Conservation (phyloP, 1,140 invertebrate species). For the Andricus grossulariae region DNA sequence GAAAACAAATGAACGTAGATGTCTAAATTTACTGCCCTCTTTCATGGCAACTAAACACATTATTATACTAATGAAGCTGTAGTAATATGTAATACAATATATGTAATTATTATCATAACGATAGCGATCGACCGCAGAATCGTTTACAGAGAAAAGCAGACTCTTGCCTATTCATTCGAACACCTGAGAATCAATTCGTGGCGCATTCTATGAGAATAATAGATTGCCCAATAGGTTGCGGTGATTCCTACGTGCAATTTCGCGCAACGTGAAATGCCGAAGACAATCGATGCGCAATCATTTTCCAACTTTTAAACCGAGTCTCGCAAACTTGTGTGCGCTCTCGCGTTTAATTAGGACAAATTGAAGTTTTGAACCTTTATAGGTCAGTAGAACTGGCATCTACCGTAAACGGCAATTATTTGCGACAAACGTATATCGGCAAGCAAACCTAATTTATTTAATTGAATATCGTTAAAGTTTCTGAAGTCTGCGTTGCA, state of each 20-base stretch:
- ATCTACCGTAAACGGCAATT: background rate
- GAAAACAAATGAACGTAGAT: too few relatives aligned
- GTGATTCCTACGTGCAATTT: conserved; percentile 27
- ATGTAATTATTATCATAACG: conserved; percentile 13
- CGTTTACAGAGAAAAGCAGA: conserved; percentile 1
- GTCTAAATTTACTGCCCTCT: background rate
- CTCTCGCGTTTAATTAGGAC: conserved; percentile 13
- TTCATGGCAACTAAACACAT: background rate
- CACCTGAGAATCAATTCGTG: conserved; percentile 23
- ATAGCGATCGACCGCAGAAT: conserved; percentile 22
- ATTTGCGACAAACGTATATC: background rate
- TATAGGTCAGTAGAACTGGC: conserved; percentile 1
- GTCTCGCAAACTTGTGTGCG: background rate
- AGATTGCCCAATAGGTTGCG: conserved; percentile 24
- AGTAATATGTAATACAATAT: conserved; percentile 6
- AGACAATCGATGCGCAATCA: conserved; percentile 30
- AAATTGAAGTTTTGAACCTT: conserved; percentile 22
- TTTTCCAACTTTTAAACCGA: background rate
- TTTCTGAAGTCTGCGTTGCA: background rate
- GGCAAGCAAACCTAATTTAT: background rate
- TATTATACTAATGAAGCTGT: background rate
- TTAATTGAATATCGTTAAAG: conserved; percentile 12
- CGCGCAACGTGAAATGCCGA: conserved; percentile 25
- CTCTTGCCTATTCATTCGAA: conserved; percentile 20
- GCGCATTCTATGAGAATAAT: conserved; percentile 23